Evolutionary conservation across 1,140 invertebrate species (phyloP).

Genomic region (Temnothorax curvispinosus): DNA sequence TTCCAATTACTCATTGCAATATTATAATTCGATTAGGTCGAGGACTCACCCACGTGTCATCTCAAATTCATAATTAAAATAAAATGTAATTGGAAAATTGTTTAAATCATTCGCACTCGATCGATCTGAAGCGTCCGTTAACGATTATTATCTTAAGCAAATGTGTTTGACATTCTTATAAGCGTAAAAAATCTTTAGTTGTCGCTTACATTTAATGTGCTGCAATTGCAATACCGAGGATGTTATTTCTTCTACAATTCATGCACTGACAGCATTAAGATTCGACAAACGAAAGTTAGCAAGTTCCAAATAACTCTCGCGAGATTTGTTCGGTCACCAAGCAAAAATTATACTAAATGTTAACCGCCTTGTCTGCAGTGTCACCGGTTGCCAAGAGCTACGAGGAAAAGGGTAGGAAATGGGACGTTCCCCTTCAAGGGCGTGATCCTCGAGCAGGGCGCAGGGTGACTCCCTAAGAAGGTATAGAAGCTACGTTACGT

Average conservation of each 20-base stretch:
- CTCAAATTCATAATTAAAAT: neutral
- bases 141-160: neutral
- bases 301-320: neutral
- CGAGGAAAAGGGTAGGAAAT: neutral
- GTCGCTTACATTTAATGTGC: neutral
- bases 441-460: constrained; percentile 18
- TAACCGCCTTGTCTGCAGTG: neutral
- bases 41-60: neutral
- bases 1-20: neutral
- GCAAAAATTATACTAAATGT: neutral
- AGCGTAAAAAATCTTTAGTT: neutral
- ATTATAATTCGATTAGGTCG: neutral
- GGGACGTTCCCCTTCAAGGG: constrained; percentile 30
- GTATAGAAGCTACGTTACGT: neutral
- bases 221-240: neutral
- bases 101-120: neutral
- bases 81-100: neutral
- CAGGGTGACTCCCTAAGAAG: constrained; percentile 7
- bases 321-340: constrained; percentile 9
- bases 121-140: neutral
- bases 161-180: neutral
- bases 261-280: neutral
- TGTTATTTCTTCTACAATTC: neutral
- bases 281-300: neutral
- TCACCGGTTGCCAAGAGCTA: neutral